A percentile compares a stretch with the other conserved stretches of the same genome.
These are phyloP conservation scores for Fulica atra DNA, from an alignment of 2,113 vertebrate genomes.

Conservation along the genomic window DNA sequence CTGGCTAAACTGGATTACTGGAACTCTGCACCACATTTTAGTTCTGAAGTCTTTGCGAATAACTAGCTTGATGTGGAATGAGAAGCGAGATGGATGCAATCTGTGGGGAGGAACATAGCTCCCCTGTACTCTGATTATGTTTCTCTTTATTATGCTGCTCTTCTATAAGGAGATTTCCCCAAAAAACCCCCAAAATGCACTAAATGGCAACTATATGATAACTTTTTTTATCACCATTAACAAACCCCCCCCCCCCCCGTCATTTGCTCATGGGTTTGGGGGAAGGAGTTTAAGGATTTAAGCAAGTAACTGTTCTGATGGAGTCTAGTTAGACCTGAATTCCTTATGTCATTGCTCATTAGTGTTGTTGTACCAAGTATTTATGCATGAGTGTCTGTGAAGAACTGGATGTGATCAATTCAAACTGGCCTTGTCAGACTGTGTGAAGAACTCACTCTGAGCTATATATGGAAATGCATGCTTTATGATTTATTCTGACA, in stretches of 20 bases:
- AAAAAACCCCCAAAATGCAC: background rate
- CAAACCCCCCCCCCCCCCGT: no score
- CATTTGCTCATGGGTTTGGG: background rate
- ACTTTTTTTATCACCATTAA: background rate
- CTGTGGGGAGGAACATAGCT: background rate
- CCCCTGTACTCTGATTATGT: background rate
- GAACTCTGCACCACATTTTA: background rate
- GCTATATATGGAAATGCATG: background rate
- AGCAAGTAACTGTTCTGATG: background rate
- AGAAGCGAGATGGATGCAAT: background rate
- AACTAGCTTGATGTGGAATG: background rate
- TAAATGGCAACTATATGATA: background rate
- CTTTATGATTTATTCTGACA: constrained; percentile 50
- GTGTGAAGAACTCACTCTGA: constrained; percentile 16
- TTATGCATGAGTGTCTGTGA: constrained; percentile 57
- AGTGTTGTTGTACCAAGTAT: constrained; percentile 46
- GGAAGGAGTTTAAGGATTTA: background rate
- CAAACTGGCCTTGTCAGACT: constrained; percentile 43
- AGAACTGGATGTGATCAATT: constrained; percentile 41
- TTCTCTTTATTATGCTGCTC: background rate
- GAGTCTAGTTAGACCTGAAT: constrained; percentile 39
- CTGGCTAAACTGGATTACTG: background rate
- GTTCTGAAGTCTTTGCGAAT: background rate
- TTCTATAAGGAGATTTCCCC: background rate
- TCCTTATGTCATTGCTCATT: constrained; percentile 57